Base-by-base conservation (phyloP, 1,140 invertebrate genomes). In the Drosophila repleta region DNA sequence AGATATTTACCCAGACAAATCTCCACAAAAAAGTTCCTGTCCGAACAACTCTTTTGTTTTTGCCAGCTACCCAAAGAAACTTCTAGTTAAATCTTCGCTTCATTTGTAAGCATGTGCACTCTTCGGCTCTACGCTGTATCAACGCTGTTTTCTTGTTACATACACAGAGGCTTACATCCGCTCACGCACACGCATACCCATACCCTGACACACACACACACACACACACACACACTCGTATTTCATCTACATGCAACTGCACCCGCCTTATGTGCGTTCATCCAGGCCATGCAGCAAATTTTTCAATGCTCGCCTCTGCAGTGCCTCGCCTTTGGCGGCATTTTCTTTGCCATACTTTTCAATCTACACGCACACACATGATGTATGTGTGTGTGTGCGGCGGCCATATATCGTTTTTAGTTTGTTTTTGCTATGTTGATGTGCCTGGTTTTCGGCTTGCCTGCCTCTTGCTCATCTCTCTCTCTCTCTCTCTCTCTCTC, bases 321-420 rank as follows among this genome's bases (percentile, higher is more conserved):
- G 65, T 49, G 57, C 29, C 60, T 71, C 37, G 75, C 75, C 72
- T 71, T 75, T 78, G 66, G 75, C 75, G 66, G 75, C 83, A 73
- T 79, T 87, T 87, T 87, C 83, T 87, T 87, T 88, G 69, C 79
- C 74, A 72, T 76, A 78, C 75, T 88, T 82, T 87, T 82, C 60
- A 71, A 85, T 82, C 52, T 26, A 29, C 46, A 49, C 52, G 64
- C 58, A 75, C 66, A 71, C 24, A 46, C 46, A 49, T 18, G 62
- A 43, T 7, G 58, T 62, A 53, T 69, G 62, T 64, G 43, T 52
- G 39, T 43, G 39, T 79, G 49, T 74, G 26, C 7, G 26, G 70
- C 72, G 66, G 74, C 74, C 81, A 83, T 62, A 5, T 29, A 61
- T 70, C 58, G 58, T 64, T 70, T 70, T 64, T 64, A 46, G 67